Evolutionary conservation across 2,888 invertebrate genomes (phyloP).

Genomic region (Euphydryas editha): DNA sequence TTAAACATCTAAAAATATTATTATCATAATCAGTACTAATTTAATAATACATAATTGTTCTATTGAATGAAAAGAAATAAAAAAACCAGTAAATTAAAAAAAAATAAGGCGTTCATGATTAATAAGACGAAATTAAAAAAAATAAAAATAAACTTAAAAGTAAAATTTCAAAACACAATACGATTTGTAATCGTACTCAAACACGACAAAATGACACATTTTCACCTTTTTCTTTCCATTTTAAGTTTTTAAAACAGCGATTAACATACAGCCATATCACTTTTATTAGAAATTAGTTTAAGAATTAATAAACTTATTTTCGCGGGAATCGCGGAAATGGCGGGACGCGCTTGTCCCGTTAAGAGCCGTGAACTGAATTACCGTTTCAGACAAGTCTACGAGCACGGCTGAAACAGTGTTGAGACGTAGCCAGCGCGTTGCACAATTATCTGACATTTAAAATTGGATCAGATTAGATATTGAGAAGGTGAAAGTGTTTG

Average conservation of each 20-base stretch:
- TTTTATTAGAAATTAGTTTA: neutral
- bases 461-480: slow-evolving; percentile 70
- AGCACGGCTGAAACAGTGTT: slow-evolving; percentile 52
- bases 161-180: neutral
- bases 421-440: slow-evolving; percentile 75
- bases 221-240: slow-evolving; percentile 80
- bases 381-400: slow-evolving; percentile 59
- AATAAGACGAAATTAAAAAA: too few species aligned
- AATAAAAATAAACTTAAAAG: neutral
- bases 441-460: slow-evolving; percentile 84
- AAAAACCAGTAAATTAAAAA: neutral
- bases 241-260: slow-evolving; percentile 34
- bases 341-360: slow-evolving; percentile 50
- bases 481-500: slow-evolving; percentile 33
- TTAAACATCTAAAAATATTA: neutral
- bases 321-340: slow-evolving; percentile 42
- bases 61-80: too few species aligned
- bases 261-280: slow-evolving; percentile 8
- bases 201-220: neutral
- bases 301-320: neutral
- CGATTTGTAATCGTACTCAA: neutral
- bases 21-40: neutral
- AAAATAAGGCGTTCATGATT: neutral
- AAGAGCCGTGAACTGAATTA: slow-evolving; percentile 63
- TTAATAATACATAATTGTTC: too few species aligned